These are phyloP conservation scores for Nemopilema nomurai DNA, from an alignment of 30 jellyfish, hydroid and myxozoan species.

Conservation along the genomic window DNA sequence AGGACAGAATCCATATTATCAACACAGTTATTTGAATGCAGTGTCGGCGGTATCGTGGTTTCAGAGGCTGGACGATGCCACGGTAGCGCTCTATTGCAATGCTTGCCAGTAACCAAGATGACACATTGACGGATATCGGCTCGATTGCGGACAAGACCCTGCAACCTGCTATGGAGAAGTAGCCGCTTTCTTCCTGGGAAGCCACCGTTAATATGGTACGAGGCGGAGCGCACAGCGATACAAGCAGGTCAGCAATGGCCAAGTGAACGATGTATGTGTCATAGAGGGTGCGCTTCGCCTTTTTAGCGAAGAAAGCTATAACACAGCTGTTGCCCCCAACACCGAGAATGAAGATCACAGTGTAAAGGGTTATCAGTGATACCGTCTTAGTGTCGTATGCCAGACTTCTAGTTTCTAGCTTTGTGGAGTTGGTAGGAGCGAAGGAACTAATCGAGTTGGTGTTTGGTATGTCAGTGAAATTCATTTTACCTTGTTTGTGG, in stretches of 20 bases:
- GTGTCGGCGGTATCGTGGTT: constrained; percentile 47
- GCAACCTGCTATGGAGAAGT: constrained; percentile 34
- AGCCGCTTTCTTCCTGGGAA: constrained; percentile 15
- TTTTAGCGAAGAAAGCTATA: constrained; percentile 33
- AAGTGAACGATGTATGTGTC: constrained; percentile 53
- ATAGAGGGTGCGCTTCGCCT: constrained; percentile 25
- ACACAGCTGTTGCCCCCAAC: constrained; percentile 44
- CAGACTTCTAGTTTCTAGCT: neutral
- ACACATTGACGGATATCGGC: constrained; percentile 70
- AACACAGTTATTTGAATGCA: constrained; percentile 24
- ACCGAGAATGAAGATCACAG: constrained; percentile 33
- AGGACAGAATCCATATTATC: constrained; percentile 45
- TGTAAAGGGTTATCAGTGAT: constrained; percentile 30
- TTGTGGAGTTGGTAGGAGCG: neutral
- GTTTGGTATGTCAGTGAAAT: neutral
- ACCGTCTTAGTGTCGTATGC: neutral
- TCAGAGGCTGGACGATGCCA: constrained; percentile 72
- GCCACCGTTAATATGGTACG: constrained; percentile 23
- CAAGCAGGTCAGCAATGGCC: constrained; percentile 58
- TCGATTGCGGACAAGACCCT: constrained; percentile 47
- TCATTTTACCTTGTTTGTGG: neutral
- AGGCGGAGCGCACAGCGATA: constrained; percentile 41
- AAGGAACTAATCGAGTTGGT: neutral
- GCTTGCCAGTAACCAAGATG: constrained; percentile 74
- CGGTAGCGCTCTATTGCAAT: constrained; percentile 74